Conservation (phyloP, 2,888 invertebrate species). For the Homarus gammarus region DNA sequence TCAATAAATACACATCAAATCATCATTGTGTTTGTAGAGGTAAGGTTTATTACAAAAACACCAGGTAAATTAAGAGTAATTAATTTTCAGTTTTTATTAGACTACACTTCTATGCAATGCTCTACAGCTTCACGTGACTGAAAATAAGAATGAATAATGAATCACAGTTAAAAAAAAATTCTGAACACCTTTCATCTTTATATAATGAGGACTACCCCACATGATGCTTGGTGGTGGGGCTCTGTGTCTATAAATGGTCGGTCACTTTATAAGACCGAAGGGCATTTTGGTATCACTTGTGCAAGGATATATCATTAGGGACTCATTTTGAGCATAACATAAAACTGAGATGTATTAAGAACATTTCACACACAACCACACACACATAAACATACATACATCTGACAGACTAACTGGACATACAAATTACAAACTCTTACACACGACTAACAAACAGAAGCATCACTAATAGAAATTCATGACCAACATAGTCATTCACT, state of each 20-base stretch:
- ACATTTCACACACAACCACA: not conserved
- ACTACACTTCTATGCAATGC: slow-evolving; percentile 71
- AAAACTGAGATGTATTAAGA: not conserved
- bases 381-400: not conserved
- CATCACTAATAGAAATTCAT: not conserved
- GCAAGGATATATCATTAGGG: slow-evolving; percentile 16
- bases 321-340: slow-evolving; percentile 42
- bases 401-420: no score
- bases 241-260: not conserved
- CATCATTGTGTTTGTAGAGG: not conserved
- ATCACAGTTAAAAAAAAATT: slow-evolving; percentile 45
- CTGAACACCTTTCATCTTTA: slow-evolving; percentile 20
- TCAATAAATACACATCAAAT: not conserved
- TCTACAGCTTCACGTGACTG: slow-evolving; percentile 72
- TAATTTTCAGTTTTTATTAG: slow-evolving; percentile 70
- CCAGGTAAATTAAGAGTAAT: slow-evolving; percentile 13
- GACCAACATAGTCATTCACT: slow-evolving; percentile 4
- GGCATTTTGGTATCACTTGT: slow-evolving; percentile 43
- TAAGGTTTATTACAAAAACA: not conserved
- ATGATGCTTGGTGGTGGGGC: not conserved
- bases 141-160: slow-evolving; percentile 53
- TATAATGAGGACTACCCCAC: not conserved
- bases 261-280: slow-evolving; percentile 12
- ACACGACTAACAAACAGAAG: not conserved
- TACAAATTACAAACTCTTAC: not conserved